A percentile compares a stretch with the other conserved stretches of the same genome.
phyloP scores from a whole-genome alignment of 2,888 invertebrate genomes.

The Drosophila maculinotata region DNA sequence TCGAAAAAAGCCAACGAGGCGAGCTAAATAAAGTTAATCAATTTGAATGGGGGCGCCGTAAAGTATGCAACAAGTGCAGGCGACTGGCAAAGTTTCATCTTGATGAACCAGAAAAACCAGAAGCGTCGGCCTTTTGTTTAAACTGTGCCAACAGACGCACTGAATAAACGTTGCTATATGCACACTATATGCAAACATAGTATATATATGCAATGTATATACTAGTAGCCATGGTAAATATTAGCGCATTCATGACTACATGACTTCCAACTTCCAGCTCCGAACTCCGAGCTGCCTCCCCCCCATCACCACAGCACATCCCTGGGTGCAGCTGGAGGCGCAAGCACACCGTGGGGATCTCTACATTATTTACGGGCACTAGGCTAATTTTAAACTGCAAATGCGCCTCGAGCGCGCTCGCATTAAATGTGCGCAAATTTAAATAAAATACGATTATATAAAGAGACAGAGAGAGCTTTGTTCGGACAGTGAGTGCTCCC shows the following conservation, averaged over 20 bases:
- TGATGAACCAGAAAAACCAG: conserved; percentile 58
- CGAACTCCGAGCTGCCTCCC: not conserved
- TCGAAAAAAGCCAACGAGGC: conserved; percentile 56
- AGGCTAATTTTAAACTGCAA: conserved; percentile 56
- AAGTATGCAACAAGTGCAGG: conserved; percentile 61
- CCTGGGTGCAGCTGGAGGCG: conserved; percentile 21
- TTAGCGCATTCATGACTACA: conserved; percentile 11
- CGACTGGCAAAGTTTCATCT: conserved; percentile 50
- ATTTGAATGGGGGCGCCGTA: conserved; percentile 59
- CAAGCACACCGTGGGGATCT: conserved; percentile 64
- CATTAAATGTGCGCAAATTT: conserved; percentile 40
- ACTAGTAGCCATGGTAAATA: conserved; percentile 18
- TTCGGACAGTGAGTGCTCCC: conserved; percentile 5
- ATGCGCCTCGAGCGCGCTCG: conserved; percentile 14
- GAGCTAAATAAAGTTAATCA: conserved; percentile 76
- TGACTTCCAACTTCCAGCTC: too few relatives aligned
- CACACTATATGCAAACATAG: not conserved
- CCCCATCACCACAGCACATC: too few relatives aligned
- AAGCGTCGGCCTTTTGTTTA: conserved; percentile 41
- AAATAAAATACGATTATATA: conserved; percentile 43
- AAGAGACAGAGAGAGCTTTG: not conserved
- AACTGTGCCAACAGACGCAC: conserved; percentile 30
- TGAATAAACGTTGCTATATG: conserved; percentile 22
- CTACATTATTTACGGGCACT: conserved; percentile 65
- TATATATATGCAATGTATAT: conserved; percentile 14